Base-by-base conservation (phyloP, 2,888 invertebrate species). In the Diabrotica balteata region DNA sequence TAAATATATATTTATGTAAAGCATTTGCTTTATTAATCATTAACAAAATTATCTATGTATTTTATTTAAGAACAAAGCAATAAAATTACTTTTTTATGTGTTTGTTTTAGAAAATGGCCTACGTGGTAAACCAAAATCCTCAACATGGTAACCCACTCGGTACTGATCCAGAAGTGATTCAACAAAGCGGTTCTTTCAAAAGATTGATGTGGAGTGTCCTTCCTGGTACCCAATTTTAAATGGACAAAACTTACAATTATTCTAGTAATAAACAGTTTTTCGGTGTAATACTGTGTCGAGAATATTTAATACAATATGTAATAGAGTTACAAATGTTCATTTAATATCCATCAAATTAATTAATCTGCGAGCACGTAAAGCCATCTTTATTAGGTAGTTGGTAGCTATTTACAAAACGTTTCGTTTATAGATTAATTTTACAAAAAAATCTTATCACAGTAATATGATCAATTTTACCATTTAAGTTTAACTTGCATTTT, bases 131-230 rank as follows among this genome's bases (percentile, higher is more conserved):
- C 74, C 79, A 78, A 76, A 82, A 78, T 72, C 32, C 32, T 32
- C 32, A 73, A 8, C 74, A 75, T 43, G 87, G 90, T 77, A 92
- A 90, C 84, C 88, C 90, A 65, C 83, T 90, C 75, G 89, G 89
- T 42, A 87, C 86, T 79, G 89, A 90, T 76, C 90, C 91, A 80
- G 95, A 95, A 82, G 89, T 89, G 80, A 95, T 96, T 82, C 94
- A 94, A 81, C 96, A 96, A 85, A 95, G 95, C 85, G 92, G 93
- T 85, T 94, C 94, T 75, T 96, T 96, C 88, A 94, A 93, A 85
- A 91, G 95, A 83, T 90, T 96, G 83, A 95, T 95, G 95, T 91
- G 91, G 88, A 91, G 93, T 86, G 94, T 96, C 76, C 88, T 95
- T 83, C 93, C 93, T 76, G 92, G 93, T 85, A 89, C 90, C 70